Evolutionary conservation across 2,888 invertebrate species (phyloP).

Genomic region (Drosophila longiperda): DNA sequence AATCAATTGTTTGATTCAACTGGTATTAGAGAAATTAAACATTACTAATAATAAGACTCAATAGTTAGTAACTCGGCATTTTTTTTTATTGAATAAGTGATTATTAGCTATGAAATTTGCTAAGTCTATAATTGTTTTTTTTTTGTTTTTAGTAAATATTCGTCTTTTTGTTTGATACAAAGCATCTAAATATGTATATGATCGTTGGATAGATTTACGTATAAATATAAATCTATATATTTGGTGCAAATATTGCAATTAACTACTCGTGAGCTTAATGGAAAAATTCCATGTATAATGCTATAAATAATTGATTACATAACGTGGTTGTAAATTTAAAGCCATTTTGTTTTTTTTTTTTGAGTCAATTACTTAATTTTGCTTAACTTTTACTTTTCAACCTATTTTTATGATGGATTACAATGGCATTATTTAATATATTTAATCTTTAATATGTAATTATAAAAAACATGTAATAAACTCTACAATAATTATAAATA

Average conservation of each 20-base stretch:
- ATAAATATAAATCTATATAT: slow-evolving; percentile 37
- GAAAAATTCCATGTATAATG: slow-evolving; percentile 52
- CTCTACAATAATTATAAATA: slow-evolving; percentile 23
- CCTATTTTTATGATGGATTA: slow-evolving; percentile 27
- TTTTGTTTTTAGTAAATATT: slow-evolving; percentile 30
- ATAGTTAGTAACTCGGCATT: slow-evolving; percentile 21
- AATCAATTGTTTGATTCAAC: background rate
- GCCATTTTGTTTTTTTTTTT: slow-evolving; percentile 45
- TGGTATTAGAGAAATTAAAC: background rate
- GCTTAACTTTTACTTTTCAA: slow-evolving; percentile 43
- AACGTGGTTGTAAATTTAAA: slow-evolving; percentile 67
- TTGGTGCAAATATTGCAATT: slow-evolving; percentile 58
- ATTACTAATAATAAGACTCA: background rate
- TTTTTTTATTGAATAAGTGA: slow-evolving; percentile 42
- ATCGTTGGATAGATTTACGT: slow-evolving; percentile 30
- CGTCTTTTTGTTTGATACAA: slow-evolving; percentile 26
- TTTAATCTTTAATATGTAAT: slow-evolving; percentile 14
- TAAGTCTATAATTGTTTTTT: slow-evolving; percentile 48
- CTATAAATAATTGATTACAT: slow-evolving; percentile 51
- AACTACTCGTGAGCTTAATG: slow-evolving; percentile 50
- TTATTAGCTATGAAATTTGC: slow-evolving; percentile 22
- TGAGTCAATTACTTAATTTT: slow-evolving; percentile 56
- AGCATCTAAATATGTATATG: slow-evolving; percentile 43
- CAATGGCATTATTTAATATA: slow-evolving; percentile 30
- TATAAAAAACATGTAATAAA: slow-evolving; percentile 56